These are phyloP conservation scores for Pagrus major DNA, from an alignment of 2,113 vertebrate genomes.

Conservation along the genomic window DNA sequence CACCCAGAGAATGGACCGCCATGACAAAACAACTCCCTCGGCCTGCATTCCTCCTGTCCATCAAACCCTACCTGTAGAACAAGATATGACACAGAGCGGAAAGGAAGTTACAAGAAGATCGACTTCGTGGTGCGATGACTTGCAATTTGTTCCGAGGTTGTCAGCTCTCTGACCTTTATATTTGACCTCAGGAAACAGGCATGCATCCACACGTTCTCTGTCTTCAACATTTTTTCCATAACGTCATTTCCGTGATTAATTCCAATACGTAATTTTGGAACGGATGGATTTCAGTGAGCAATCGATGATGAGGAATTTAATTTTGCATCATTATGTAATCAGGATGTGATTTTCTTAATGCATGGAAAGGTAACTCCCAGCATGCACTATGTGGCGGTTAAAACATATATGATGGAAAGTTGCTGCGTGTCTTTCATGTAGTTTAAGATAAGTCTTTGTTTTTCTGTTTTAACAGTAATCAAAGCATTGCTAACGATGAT, in stretches of 20 bases:
- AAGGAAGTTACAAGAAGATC: conserved; percentile 44
- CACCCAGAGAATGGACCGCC: conserved; percentile 72
- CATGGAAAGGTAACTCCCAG: no score
- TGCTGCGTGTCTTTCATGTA: no score
- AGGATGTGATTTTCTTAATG: neutral
- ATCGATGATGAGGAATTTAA: neutral
- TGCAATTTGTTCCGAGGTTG: conserved; percentile 53
- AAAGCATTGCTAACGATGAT: no score
- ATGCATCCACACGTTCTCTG: neutral
- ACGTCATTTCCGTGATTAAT: no score
- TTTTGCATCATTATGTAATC: neutral
- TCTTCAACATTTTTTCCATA: no score
- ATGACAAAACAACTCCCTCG: conserved; percentile 75
- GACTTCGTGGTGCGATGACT: conserved; percentile 32
- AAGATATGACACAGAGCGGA: conserved; percentile 57
- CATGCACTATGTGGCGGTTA: no score
- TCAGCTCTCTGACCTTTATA: conserved; percentile 29
- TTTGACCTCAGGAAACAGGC: conserved; percentile 9
- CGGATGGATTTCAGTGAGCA: neutral
- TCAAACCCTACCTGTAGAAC: conserved; percentile 76
- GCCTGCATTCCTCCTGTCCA: conserved; percentile 77
- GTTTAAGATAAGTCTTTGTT: no score
- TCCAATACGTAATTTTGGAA: no score
- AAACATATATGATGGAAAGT: no score
- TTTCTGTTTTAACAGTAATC: no score